phyloP scores from a whole-genome alignment of 2,113 vertebrate species.

The Rana temporaria region DNA sequence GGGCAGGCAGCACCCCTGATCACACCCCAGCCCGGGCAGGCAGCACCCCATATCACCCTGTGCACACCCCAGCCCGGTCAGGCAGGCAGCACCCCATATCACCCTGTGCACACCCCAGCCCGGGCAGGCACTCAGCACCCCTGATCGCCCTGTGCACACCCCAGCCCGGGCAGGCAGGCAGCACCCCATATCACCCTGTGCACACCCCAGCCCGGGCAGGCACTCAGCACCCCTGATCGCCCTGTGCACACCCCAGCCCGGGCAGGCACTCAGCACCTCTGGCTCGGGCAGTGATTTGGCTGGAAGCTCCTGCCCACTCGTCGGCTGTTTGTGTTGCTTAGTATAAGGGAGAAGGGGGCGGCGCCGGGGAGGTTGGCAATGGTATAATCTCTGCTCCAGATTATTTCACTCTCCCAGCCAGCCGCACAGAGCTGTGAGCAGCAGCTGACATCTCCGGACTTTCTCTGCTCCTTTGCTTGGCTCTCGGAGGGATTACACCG shows the following conservation, averaged over 20 bases:
- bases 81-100: too few species aligned
- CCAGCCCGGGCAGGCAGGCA: too few species aligned
- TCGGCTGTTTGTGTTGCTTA: slow-evolving; percentile 47
- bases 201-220: too few species aligned
- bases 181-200: too few species aligned
- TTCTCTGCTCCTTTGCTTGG: slow-evolving; percentile 19
- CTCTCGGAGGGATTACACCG: slow-evolving; percentile 50
- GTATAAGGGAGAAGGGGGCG: slow-evolving; percentile 36
- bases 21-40: too few species aligned
- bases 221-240: neutral
- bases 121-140: too few species aligned
- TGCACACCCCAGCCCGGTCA: too few species aligned
- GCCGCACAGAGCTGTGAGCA: slow-evolving; percentile 60
- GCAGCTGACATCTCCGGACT: slow-evolving; percentile 57
- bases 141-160: too few species aligned
- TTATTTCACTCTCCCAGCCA: slow-evolving; percentile 64
- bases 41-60: too few species aligned
- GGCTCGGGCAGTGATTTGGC: neutral
- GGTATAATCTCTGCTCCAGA: slow-evolving; percentile 67
- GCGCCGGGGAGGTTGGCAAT: slow-evolving; percentile 58
- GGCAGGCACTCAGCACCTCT: slow-evolving; percentile 42
- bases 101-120: too few species aligned
- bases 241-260: too few species aligned
- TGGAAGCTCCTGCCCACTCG: slow-evolving; percentile 36
- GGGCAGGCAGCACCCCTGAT: too few species aligned